Conservation (phyloP, 2,797 vertebrate species). For the Rhinichthys osculus region DNA sequence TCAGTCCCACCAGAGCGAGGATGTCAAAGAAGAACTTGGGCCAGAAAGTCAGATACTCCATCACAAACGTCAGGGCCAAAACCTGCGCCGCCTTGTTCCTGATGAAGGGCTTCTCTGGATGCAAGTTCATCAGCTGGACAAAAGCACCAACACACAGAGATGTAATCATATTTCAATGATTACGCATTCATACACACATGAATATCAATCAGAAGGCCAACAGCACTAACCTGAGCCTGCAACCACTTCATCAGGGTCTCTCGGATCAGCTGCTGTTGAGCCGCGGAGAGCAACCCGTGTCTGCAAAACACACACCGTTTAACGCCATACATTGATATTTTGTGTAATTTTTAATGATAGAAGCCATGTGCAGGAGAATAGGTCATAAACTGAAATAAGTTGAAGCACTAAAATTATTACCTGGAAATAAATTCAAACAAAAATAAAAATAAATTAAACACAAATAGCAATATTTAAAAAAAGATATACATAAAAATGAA, state of each 20-base stretch:
- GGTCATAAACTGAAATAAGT: background rate
- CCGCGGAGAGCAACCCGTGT: constrained; percentile 85
- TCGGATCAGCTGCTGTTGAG: constrained; percentile 93
- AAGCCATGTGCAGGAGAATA: background rate
- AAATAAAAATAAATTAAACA: too few relatives aligned
- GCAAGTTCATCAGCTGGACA: constrained; percentile 86
- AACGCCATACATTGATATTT: background rate
- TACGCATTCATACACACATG: background rate
- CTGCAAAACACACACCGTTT: constrained; percentile 74
- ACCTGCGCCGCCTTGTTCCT: constrained; percentile 98
- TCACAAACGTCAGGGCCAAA: constrained; percentile 92
- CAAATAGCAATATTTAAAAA: too few relatives aligned
- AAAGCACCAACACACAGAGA: background rate
- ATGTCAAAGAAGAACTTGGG: constrained; percentile 98
- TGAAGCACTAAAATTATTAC: background rate
- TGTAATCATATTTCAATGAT: background rate
- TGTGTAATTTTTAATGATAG: background rate
- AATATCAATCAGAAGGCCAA: background rate
- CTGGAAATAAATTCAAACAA: too few relatives aligned
- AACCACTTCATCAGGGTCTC: constrained; percentile 97
- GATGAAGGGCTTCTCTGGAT: constrained; percentile 95
- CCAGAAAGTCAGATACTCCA: constrained; percentile 95
- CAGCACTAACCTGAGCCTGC: constrained; percentile 86
- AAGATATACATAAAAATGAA: too few relatives aligned
- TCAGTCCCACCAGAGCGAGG: constrained; percentile 92